Evolutionary conservation across 1,140 invertebrate genomes (phyloP).

Genomic region (Planococcus citri): DNA sequence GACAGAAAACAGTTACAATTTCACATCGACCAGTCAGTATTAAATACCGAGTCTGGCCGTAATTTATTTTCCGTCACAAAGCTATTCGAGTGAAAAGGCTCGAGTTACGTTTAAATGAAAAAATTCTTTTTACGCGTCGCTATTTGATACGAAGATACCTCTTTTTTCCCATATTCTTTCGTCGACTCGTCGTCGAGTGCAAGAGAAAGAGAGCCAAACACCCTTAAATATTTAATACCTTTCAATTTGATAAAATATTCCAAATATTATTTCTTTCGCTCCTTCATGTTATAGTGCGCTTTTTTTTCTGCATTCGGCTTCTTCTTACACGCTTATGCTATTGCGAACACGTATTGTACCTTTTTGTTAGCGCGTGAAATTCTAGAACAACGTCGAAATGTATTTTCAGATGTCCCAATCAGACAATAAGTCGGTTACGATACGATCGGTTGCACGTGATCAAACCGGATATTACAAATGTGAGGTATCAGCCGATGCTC

Average conservation of each 20-base stretch:
- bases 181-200: background rate
- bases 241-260: background rate
- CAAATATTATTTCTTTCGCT: background rate
- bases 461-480: slow-evolving; percentile 60
- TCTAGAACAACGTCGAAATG: background rate
- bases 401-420: slow-evolving; percentile 39
- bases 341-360: background rate
- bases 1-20: background rate
- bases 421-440: slow-evolving; percentile 40
- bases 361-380: too few relatives aligned
- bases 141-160: too few relatives aligned
- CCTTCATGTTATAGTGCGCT: background rate
- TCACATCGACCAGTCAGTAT: background rate
- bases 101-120: slow-evolving; percentile 6
- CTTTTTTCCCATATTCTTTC: too few relatives aligned
- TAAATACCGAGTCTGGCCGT: background rate
- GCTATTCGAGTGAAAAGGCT: background rate
- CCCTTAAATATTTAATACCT: too few relatives aligned
- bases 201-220: too few relatives aligned
- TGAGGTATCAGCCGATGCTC: slow-evolving; percentile 74
- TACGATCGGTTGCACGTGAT: slow-evolving; percentile 41
- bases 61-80: background rate
- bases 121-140: background rate
- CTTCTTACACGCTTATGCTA: background rate
- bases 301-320: background rate